Conservation (phyloP, 2,797 vertebrate genomes). For the Enteromius fasciolatus region DNA sequence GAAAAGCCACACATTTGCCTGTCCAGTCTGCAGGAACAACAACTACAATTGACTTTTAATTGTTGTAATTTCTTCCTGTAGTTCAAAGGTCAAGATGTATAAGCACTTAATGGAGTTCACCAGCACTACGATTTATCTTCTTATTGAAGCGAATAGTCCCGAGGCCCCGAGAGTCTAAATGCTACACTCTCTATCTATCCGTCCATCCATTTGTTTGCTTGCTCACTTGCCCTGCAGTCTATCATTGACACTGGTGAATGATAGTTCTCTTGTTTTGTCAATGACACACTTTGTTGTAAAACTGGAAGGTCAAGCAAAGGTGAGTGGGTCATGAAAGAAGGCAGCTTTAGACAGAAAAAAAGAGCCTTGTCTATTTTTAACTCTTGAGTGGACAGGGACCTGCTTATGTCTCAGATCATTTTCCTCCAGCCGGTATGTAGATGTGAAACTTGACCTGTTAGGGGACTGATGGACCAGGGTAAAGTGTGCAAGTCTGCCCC, state of each 20-base stretch:
- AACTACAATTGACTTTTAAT: conserved; percentile 25
- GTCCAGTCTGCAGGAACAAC: background rate
- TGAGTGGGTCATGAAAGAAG: conserved; percentile 35
- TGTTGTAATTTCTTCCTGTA: conserved; percentile 17
- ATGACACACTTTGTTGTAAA: conserved; percentile 43
- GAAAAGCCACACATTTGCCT: background rate
- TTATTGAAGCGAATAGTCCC: conserved; percentile 40
- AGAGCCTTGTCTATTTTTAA: conserved; percentile 15
- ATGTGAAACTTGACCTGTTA: conserved; percentile 45
- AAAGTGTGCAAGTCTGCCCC: conserved; percentile 51
- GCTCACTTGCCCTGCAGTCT: conserved; percentile 41
- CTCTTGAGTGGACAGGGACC: conserved; percentile 7
- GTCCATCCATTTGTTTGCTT: conserved; percentile 36
- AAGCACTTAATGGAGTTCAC: conserved; percentile 27
- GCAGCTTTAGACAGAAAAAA: background rate
- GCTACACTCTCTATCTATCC: conserved; percentile 39
- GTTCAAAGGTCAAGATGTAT: conserved; percentile 44
- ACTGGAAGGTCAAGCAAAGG: conserved; percentile 47
- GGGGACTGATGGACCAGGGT: conserved; percentile 37
- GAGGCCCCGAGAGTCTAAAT: conserved; percentile 33
- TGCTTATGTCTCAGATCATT: conserved; percentile 20
- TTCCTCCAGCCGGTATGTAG: background rate
- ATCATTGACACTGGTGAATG: conserved; percentile 47
- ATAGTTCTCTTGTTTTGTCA: conserved; percentile 54
- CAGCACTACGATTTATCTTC: conserved; percentile 45